Percentiles rank a stretch among this genome's conserved stretches.
phyloP scores from a whole-genome alignment of 2,888 invertebrate genomes.

The Clitarchus hookeri region DNA sequence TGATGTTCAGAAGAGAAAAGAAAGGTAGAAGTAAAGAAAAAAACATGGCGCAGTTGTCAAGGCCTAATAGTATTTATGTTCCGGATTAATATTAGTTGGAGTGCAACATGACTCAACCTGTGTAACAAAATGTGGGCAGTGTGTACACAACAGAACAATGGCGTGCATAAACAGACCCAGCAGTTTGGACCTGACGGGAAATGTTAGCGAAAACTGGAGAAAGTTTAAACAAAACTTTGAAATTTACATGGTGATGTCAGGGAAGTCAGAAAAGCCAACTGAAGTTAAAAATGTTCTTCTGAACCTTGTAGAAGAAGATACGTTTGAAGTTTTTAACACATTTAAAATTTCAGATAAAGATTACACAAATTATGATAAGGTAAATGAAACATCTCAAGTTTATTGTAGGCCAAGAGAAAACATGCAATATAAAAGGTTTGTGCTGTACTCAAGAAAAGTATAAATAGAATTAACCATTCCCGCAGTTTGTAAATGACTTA shows the following conservation, averaged over 20 bases:
- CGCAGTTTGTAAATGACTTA: background rate
- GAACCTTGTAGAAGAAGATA: background rate
- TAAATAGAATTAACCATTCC: background rate
- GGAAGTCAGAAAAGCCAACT: background rate
- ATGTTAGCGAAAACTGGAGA: background rate
- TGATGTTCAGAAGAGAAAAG: too few relatives aligned
- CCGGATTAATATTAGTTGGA: too few relatives aligned
- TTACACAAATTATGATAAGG: background rate
- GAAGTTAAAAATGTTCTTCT: background rate
- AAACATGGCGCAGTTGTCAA: too few relatives aligned
- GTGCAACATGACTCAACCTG: background rate
- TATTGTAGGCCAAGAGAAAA: conserved; percentile 1
- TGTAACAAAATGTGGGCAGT: background rate
- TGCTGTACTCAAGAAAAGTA: background rate
- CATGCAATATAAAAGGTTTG: background rate
- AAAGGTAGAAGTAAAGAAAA: too few relatives aligned
- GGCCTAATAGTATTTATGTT: too few relatives aligned
- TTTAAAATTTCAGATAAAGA: background rate
- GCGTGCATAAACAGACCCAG: background rate
- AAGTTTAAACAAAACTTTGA: background rate
- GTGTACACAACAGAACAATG: background rate
- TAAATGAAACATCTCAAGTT: background rate
- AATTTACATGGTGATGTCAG: background rate
- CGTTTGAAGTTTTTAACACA: background rate
- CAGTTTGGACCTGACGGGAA: background rate